Base-by-base conservation (phyloP, 30 jellyfish, hydroid and myxozoan genomes). In the Euphysa ruthae region DNA sequence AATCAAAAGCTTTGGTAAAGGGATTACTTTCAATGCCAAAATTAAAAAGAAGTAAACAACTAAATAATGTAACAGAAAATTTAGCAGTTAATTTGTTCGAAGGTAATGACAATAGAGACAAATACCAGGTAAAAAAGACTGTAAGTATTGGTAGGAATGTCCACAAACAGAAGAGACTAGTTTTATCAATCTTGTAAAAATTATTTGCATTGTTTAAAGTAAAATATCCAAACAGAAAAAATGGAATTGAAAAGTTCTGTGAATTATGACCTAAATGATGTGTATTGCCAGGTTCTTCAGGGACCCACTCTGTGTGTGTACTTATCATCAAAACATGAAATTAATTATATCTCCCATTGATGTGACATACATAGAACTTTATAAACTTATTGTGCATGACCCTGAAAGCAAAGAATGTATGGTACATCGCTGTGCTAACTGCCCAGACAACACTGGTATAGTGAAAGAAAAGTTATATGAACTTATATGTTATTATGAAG, bases 261-360 rank as follows among this genome's bases (percentile, higher is more conserved):
- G 49, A 43, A 12, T 56, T 74, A 24, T 13, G 88, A 74, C 93
- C 93, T 6, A 82, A 82, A 44, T 74, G 86, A 79, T 74, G 94
- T 66, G 57, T 75, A 10, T 20, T 66, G 23, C 93, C 75, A 43
- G 85, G 92, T 18, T 28, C 72, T 18, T 73, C 78, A 7, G 93
- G 95, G n/a, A 82, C 95, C 21, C 95, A 82, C 49, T 74, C 87
- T 43, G 94, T 54, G 93, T 75, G 35, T 82, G 94, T 38, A 74
- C 93, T 29, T 35, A 69, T 22, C 93, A 82, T 49, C 85, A 81
- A 63, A 81, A 72, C 57, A 50, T 58, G 46, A 61, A 22, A 28
- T 61, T 73, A 68, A 32, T 64, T 56, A 69, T 82, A 23, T 44
- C 21, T 20, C 70, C 77, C 24, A 44, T 74, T 29, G 66, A 54